phyloP scores from a whole-genome alignment of 1,140 invertebrate genomes.

The Orussus abietinus region DNA sequence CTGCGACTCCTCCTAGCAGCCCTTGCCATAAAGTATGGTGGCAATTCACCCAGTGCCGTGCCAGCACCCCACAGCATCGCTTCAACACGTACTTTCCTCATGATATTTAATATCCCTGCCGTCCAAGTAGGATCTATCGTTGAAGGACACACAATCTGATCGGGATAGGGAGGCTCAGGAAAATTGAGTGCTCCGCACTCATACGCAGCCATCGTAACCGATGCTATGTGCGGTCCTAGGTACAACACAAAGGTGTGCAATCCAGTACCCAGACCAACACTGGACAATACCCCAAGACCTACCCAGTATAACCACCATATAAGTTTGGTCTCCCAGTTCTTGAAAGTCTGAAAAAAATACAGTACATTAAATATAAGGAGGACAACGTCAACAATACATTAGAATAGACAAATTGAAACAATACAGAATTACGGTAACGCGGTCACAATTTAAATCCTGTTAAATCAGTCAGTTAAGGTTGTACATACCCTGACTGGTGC shows the following conservation, averaged over 20 bases:
- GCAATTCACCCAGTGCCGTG: slow-evolving; percentile 94
- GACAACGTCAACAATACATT: too few relatives aligned
- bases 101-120: slow-evolving; percentile 80
- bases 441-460: too few relatives aligned
- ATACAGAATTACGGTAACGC: too few relatives aligned
- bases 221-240: slow-evolving; percentile 86
- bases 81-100: slow-evolving; percentile 95
- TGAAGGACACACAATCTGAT: slow-evolving; percentile 79
- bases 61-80: slow-evolving; percentile 98
- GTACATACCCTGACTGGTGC: too few relatives aligned
- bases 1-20: slow-evolving; percentile 75
- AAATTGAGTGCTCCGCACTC: slow-evolving; percentile 94
- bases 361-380: slow-evolving; percentile 2
- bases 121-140: slow-evolving; percentile 57
- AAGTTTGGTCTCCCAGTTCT: slow-evolving; percentile 54
- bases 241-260: slow-evolving; percentile 98
- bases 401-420: too few relatives aligned
- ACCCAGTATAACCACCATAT: slow-evolving; percentile 92
- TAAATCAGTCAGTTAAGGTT: too few relatives aligned
- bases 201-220: slow-evolving; percentile 97
- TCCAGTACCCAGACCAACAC: slow-evolving; percentile 95
- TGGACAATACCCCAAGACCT: slow-evolving; percentile 91
- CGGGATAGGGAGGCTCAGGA: slow-evolving; percentile 86
- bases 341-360: slow-evolving; percentile 51
- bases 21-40: slow-evolving; percentile 96